Conservation (phyloP, 2,113 vertebrate genomes). For the Nibea coibor region DNA sequence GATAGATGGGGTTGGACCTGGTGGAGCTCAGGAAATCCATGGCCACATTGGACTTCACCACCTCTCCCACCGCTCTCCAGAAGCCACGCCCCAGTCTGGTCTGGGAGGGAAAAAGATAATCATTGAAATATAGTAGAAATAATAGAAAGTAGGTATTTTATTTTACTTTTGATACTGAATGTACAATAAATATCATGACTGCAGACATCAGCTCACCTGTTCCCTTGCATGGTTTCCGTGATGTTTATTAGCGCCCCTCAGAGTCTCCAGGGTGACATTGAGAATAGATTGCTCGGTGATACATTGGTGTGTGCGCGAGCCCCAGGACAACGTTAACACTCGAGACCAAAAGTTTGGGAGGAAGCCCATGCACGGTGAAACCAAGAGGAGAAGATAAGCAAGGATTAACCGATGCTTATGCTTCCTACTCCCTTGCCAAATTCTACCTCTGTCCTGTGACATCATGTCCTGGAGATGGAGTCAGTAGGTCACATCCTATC, state of each 20-base stretch:
- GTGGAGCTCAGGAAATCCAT: slow-evolving; percentile 87
- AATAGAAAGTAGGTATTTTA: too few species aligned
- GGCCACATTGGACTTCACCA: slow-evolving; percentile 85
- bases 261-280: slow-evolving; percentile 83
- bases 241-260: slow-evolving; percentile 43
- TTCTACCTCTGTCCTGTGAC: slow-evolving; percentile 33
- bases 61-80: slow-evolving; percentile 86
- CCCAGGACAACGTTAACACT: slow-evolving; percentile 84
- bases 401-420: slow-evolving; percentile 45
- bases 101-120: slow-evolving; percentile 57
- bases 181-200: neutral
- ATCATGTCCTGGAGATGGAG: slow-evolving; percentile 30
- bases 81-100: slow-evolving; percentile 81
- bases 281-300: slow-evolving; percentile 87
- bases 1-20: slow-evolving; percentile 84
- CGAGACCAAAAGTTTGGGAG: slow-evolving; percentile 90
- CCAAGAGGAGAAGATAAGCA: slow-evolving; percentile 67
- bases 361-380: slow-evolving; percentile 78
- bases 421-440: slow-evolving; percentile 3
- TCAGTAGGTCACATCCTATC: slow-evolving; percentile 32
- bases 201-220: slow-evolving; percentile 57
- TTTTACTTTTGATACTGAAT: neutral
- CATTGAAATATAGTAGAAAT: neutral
- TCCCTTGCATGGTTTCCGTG: slow-evolving; percentile 34
- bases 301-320: slow-evolving; percentile 88